Evolutionary conservation across 2,888 invertebrate genomes (phyloP).

Genomic region (Heliconius hortense): DNA sequence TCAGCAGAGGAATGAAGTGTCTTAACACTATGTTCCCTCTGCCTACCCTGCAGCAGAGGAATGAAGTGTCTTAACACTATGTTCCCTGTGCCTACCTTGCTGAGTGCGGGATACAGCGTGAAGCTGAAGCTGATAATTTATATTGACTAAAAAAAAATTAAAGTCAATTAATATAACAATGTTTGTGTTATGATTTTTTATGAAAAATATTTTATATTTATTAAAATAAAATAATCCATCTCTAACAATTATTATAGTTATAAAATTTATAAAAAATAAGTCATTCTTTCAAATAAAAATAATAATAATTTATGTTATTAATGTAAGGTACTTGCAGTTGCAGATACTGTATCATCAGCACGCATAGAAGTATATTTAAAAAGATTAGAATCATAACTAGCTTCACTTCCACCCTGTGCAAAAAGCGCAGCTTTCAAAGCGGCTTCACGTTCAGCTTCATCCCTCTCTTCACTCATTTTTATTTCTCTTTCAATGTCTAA

Average conservation of each 20-base stretch:
- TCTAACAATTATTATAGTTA: neutral
- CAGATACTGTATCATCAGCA: slow-evolving; percentile 50
- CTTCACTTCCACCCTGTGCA: slow-evolving; percentile 67
- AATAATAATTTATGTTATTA: slow-evolving; percentile 40
- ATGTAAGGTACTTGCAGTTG: slow-evolving; percentile 50
- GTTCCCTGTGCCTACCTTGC: too few species aligned
- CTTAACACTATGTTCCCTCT: too few species aligned
- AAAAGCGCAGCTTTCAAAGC: slow-evolving; percentile 59
- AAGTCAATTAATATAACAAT: neutral
- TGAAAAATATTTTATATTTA: neutral
- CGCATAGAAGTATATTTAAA: slow-evolving; percentile 56
- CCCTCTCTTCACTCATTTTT: slow-evolving; percentile 61
- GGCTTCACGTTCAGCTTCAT: slow-evolving; percentile 58
- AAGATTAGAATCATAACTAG: slow-evolving; percentile 70
- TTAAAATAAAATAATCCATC: neutral
- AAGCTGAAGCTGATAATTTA: neutral
- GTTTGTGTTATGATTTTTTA: neutral
- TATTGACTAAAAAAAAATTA: neutral
- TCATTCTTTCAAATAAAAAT: slow-evolving; percentile 19
- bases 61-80: too few species aligned
- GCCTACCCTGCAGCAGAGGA: too few species aligned
- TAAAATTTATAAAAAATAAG: neutral
- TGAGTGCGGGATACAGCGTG: too few species aligned
- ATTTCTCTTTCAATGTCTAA: slow-evolving; percentile 63
- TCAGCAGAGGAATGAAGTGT: too few species aligned